Percentiles rank a stretch among this genome's conserved stretches.
Conservation (phyloP, 2,113 vertebrate species). For the Abramis brama region DNA sequence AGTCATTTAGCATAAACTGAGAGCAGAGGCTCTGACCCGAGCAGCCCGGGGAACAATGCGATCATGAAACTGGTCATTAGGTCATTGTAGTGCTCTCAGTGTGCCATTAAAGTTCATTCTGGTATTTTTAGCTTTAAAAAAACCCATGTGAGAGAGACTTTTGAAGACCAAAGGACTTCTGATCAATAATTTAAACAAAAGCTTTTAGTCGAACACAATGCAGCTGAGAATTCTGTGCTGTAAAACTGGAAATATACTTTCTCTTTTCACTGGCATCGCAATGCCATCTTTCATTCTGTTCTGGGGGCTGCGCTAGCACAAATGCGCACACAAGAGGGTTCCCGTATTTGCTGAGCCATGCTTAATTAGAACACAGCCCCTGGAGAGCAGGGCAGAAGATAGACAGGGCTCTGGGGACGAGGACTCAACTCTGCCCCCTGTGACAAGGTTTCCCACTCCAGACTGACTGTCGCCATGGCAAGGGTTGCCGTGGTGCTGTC, state of each 20-base stretch:
- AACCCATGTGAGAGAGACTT: not conserved
- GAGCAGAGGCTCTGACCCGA: not conserved
- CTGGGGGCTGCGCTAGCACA: not conserved
- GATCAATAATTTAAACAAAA: slow-evolving; percentile 43
- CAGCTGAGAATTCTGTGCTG: not conserved
- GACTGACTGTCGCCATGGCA: slow-evolving; percentile 44
- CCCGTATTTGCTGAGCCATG: slow-evolving; percentile 47
- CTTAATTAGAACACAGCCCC: slow-evolving; percentile 50
- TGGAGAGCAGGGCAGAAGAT: slow-evolving; percentile 42
- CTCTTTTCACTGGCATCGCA: not conserved
- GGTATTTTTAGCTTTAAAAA: not conserved
- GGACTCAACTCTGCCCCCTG: slow-evolving; percentile 37
- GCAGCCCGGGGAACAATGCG: not conserved
- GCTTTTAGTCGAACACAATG: slow-evolving; percentile 30
- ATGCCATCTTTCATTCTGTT: not conserved
- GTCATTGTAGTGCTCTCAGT: not conserved
- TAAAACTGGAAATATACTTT: not conserved
- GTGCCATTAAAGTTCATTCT: not conserved
- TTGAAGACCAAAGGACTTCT: not conserved
- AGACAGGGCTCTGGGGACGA: slow-evolving; percentile 45
- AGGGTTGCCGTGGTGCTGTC: slow-evolving; percentile 35
- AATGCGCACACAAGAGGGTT: slow-evolving; percentile 7
- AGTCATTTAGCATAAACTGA: not conserved
- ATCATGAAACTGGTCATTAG: slow-evolving; percentile 19
- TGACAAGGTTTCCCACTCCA: slow-evolving; percentile 48